phyloP scores from a whole-genome alignment of 1,140 invertebrate genomes.

The Chrysoperla carnea region DNA sequence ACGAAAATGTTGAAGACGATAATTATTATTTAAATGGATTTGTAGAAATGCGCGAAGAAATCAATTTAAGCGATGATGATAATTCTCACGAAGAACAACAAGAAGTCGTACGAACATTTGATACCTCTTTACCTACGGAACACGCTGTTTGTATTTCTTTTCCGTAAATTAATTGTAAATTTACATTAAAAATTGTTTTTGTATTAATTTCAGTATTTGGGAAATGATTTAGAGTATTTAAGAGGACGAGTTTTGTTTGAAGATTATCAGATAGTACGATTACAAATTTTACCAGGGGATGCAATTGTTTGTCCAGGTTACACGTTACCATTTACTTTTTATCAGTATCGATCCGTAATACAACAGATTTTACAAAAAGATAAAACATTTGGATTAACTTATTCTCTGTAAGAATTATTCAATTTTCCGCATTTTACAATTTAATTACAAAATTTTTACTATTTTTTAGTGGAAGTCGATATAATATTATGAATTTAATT shows the following conservation, averaged over 20 bases:
- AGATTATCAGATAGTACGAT: constrained; percentile 15
- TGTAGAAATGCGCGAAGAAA: no score
- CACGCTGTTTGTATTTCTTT: background rate
- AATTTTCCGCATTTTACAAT: constrained; percentile 1
- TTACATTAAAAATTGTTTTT: background rate
- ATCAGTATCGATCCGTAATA: constrained; percentile 5
- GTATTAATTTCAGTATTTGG: constrained; percentile 16
- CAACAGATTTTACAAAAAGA: constrained; percentile 11
- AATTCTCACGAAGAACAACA: no score
- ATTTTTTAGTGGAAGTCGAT: background rate
- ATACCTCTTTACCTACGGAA: background rate
- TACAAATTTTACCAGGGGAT: constrained; percentile 17
- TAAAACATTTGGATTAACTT: constrained; percentile 17
- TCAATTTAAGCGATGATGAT: no score
- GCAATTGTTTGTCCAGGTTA: constrained; percentile 22
- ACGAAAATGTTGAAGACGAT: no score
- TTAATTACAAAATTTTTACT: constrained; percentile 3
- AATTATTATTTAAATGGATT: no score
- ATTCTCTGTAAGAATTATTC: constrained; percentile 14
- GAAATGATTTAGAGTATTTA: constrained; percentile 16
- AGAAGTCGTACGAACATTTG: background rate
- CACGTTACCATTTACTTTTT: constrained; percentile 18
- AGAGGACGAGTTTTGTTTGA: constrained; percentile 19
- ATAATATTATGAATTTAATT: constrained; percentile 6
- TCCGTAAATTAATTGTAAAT: background rate